Conservation (phyloP, 1,140 invertebrate species). For the Brachionus rubens region DNA sequence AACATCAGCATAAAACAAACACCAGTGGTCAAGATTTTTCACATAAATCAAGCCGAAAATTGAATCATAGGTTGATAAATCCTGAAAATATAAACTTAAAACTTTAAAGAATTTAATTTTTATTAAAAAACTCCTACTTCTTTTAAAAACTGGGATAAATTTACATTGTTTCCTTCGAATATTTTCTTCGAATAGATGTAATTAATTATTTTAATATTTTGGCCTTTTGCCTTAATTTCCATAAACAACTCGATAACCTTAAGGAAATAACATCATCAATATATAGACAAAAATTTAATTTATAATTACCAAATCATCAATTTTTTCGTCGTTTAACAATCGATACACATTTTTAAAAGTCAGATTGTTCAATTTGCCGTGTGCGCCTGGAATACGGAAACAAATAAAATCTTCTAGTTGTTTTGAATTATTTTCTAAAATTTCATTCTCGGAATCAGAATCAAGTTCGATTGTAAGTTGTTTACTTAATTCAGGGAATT, state of each 20-base stretch:
- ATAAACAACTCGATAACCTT: background rate
- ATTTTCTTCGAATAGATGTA: too few species aligned
- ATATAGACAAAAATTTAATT: background rate
- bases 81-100: background rate
- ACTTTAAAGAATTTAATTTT: background rate
- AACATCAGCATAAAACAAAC: slow-evolving; percentile 7
- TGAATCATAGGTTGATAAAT: background rate
- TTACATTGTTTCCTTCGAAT: background rate
- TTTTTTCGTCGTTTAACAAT: background rate
- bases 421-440: too few species aligned
- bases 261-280: background rate
- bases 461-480: too few species aligned
- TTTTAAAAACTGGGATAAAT: background rate
- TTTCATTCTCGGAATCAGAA: too few species aligned
- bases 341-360: background rate
- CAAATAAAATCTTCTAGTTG: background rate
- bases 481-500: too few species aligned
- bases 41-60: slow-evolving; percentile 2
- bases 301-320: background rate
- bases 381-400: slow-evolving; percentile 5
- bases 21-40: background rate
- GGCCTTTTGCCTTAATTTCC: too few species aligned
- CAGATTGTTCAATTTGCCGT: background rate
- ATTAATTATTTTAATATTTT: too few species aligned
- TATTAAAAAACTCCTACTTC: background rate